A percentile compares a stretch with the other conserved stretches of the same genome.
Conservation (phyloP, 2,797 vertebrate species). For the Zenarchopterus dispar region DNA sequence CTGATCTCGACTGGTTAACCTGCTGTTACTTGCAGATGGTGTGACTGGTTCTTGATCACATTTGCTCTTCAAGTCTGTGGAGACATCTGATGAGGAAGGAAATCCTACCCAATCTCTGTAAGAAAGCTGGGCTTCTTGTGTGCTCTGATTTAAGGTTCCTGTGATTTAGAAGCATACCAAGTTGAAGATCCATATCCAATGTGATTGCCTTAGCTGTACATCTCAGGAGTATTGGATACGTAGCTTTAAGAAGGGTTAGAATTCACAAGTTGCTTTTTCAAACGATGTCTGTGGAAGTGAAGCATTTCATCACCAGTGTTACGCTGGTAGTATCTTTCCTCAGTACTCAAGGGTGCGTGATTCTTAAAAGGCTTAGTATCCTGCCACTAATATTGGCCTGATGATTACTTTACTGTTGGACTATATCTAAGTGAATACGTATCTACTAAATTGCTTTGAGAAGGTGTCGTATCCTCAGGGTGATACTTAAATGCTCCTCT, state of each 20-base stretch:
- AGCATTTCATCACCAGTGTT: background rate
- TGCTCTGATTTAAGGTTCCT: background rate
- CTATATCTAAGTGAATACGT: background rate
- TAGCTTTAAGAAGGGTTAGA: background rate
- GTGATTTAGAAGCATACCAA: background rate
- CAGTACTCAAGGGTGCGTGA: background rate
- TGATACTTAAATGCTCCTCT: background rate
- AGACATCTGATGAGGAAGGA: background rate
- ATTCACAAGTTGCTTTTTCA: background rate
- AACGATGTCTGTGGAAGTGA: background rate
- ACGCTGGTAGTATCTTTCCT: no score
- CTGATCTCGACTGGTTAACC: no score
- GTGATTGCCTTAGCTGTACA: background rate
- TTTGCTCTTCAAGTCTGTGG: background rate
- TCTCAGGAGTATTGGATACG: background rate
- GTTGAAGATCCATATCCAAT: background rate
- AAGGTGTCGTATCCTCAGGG: background rate
- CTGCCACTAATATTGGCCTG: background rate
- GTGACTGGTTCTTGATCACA: no score
- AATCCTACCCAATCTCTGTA: background rate
- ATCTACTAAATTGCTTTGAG: no score
- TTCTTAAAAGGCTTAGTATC: background rate
- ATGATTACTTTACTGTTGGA: background rate
- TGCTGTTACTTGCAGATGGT: no score
- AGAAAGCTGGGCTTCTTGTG: background rate